These are phyloP conservation scores for Ictalurus punctatus DNA, from an alignment of 2,113 vertebrate genomes.

Conservation along the genomic window DNA sequence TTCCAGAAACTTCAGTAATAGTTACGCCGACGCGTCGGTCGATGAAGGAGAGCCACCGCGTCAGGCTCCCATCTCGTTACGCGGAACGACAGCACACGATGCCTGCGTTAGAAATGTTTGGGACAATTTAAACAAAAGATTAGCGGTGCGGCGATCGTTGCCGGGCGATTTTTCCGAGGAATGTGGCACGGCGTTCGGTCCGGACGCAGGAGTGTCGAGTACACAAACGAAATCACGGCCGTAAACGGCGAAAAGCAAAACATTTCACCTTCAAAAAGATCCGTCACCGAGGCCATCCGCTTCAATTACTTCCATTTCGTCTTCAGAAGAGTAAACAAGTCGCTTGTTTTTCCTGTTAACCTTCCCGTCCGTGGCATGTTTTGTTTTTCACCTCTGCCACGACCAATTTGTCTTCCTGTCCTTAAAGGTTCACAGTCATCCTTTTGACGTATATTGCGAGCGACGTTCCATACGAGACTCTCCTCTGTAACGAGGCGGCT, in stretches of 20 bases:
- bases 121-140: conserved; percentile 13
- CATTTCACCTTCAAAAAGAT: conserved; percentile 12
- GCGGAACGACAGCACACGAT: background rate
- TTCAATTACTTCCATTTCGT: conserved; percentile 7
- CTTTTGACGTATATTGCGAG: conserved; percentile 60
- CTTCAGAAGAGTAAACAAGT: conserved; percentile 15
- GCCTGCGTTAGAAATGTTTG: conserved; percentile 16
- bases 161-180: conserved; percentile 23
- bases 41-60: background rate
- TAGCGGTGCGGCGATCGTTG: background rate
- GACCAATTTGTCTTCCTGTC: conserved; percentile 54
- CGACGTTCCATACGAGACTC: conserved; percentile 54
- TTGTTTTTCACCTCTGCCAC: conserved; percentile 60
- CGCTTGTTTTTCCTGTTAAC: background rate
- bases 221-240: conserved; percentile 59
- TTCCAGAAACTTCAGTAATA: conserved; percentile 4
- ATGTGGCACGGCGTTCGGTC: conserved; percentile 52
- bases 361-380: background rate
- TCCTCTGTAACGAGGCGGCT: conserved; percentile 50
- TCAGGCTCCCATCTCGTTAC: background rate
- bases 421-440: conserved; percentile 47
- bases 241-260: conserved; percentile 25
- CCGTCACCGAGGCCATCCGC: background rate
- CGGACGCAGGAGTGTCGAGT: conserved; percentile 52
- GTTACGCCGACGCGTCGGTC: background rate